These are phyloP conservation scores for Tachuris rubrigastra DNA, from an alignment of 2,113 vertebrate genomes.

Conservation along the genomic window DNA sequence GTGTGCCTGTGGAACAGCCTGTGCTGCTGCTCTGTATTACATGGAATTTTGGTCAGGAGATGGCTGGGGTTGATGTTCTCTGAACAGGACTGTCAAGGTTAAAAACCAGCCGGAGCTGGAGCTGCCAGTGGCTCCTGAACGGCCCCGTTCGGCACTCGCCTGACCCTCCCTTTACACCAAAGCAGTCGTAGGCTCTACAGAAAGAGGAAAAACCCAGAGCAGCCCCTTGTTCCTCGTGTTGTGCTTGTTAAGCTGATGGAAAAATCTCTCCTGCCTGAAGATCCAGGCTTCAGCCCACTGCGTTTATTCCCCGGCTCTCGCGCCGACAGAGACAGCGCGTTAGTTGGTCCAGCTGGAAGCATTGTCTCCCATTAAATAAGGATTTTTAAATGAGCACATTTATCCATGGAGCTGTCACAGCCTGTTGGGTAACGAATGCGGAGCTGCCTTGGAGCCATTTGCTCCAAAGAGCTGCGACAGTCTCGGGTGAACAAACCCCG, in stretches of 20 bases:
- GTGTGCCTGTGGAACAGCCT: background rate
- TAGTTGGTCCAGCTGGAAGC: background rate
- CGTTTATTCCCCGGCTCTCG: background rate
- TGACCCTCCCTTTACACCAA: background rate
- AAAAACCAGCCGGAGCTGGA: background rate
- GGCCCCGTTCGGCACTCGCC: background rate
- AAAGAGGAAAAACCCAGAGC: background rate
- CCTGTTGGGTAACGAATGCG: background rate
- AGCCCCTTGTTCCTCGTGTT: rapidly evolving
- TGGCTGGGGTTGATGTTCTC: background rate
- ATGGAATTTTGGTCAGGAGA: background rate
- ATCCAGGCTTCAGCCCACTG: background rate
- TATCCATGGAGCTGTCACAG: background rate
- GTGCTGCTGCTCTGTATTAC: background rate
- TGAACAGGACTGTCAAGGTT: background rate
- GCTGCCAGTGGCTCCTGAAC: background rate
- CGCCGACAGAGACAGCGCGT: background rate
- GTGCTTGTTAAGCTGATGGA: background rate
- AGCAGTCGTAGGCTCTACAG: rapidly evolving
- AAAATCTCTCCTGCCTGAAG: background rate
- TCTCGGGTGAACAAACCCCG: background rate
- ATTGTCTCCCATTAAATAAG: background rate
- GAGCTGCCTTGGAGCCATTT: background rate
- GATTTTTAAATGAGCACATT: background rate
- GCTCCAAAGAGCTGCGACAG: background rate